These are phyloP conservation scores for Lissocephala sabroskyi DNA, from an alignment of 2,888 invertebrate genomes.

Conservation along the genomic window DNA sequence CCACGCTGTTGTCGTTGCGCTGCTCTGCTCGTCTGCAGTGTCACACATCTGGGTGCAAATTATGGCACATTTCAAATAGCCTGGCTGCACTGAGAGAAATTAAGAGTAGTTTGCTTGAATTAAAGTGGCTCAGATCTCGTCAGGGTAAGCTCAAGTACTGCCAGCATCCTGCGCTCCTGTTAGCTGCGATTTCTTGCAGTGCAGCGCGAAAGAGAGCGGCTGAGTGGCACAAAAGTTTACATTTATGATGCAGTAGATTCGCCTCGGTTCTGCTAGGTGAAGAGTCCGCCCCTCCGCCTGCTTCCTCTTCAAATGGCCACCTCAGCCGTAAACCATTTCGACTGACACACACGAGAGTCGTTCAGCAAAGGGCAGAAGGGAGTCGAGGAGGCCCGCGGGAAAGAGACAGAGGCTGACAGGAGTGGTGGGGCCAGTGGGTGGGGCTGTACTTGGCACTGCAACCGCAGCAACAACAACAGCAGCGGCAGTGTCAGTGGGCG, in stretches of 20 bases:
- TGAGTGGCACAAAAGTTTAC: slow-evolving; percentile 61
- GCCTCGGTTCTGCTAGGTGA: slow-evolving; percentile 47
- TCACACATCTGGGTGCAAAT: slow-evolving; percentile 64
- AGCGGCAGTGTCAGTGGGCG: too few species aligned
- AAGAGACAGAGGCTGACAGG: too few species aligned
- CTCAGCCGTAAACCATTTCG: slow-evolving; percentile 63
- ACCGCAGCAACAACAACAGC: slow-evolving; percentile 5
- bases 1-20: slow-evolving; percentile 1
- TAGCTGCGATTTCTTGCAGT: neutral
- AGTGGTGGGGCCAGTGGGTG: slow-evolving; percentile 16
- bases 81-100: slow-evolving; percentile 29
- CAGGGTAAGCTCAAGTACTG: too few species aligned
- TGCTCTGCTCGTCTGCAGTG: slow-evolving; percentile 41
- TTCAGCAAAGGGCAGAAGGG: slow-evolving; percentile 28
- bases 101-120: neutral
- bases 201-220: slow-evolving; percentile 43
- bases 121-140: too few species aligned
- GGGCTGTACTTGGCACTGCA: slow-evolving; percentile 27
- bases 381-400: too few species aligned
- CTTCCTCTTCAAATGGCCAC: slow-evolving; percentile 15
- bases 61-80: slow-evolving; percentile 61
- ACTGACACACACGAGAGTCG: slow-evolving; percentile 28
- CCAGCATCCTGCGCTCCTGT: too few species aligned
- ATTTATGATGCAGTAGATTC: slow-evolving; percentile 44
- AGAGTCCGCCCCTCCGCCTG: slow-evolving; percentile 15